phyloP scores from a whole-genome alignment of 2,113 vertebrate genomes.

The Gallinago jamesoni region DNA sequence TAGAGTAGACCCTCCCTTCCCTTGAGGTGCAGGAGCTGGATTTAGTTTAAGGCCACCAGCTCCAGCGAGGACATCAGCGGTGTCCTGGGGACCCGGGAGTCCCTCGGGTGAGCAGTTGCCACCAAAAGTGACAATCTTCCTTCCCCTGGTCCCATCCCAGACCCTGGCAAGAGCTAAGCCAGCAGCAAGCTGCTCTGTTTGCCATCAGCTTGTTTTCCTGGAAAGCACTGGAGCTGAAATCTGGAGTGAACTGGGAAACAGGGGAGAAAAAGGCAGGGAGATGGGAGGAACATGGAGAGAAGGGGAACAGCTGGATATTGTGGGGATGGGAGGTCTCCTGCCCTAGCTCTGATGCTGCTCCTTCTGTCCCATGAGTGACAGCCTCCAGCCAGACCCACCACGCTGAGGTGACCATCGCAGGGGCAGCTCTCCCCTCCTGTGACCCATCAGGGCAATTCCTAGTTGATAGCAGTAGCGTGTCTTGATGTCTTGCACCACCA shows the following conservation, averaged over 20 bases:
- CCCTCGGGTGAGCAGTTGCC: background rate
- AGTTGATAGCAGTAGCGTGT: accelerated
- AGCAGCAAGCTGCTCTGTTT: background rate
- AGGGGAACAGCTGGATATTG: background rate
- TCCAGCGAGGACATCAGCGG: background rate
- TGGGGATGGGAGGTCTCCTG: background rate
- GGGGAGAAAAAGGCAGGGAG: background rate
- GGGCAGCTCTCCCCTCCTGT: background rate
- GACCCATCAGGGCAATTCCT: background rate
- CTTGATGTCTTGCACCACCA: background rate
- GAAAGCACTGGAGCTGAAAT: background rate
- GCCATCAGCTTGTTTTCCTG: background rate
- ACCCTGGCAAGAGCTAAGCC: background rate
- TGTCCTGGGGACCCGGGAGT: background rate
- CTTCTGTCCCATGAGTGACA: accelerated
- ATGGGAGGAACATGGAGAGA: accelerated
- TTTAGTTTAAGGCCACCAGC: background rate
- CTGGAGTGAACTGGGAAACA: background rate
- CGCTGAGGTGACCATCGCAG: accelerated
- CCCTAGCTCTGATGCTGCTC: accelerated
- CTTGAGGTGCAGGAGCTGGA: background rate
- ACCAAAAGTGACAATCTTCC: background rate
- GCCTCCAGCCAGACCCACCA: background rate
- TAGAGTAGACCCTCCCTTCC: constrained; percentile 1
- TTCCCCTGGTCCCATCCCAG: background rate